Evolutionary conservation across 2,113 vertebrate species (phyloP).

Genomic region (Eidolon helvum): DNA sequence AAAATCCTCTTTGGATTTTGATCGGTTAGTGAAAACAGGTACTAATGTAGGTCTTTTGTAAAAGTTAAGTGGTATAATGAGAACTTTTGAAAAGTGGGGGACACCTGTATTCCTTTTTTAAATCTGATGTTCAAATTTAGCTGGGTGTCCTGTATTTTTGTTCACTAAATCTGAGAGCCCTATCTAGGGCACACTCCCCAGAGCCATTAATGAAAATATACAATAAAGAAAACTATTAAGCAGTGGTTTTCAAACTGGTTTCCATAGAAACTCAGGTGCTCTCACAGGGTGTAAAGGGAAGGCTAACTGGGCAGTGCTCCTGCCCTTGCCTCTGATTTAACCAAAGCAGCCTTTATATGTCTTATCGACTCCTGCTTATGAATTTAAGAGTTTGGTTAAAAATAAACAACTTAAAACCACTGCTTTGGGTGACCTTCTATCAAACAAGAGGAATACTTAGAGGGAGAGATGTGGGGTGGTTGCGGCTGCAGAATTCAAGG

Average conservation of each 20-base stretch:
- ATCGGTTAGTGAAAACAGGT: background rate
- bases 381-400: background rate
- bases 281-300: background rate
- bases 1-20: background rate
- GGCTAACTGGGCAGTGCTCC: background rate
- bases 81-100: background rate
- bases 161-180: background rate
- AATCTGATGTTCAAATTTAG: constrained; percentile 24
- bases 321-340: background rate
- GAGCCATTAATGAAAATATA: background rate
- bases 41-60: background rate
- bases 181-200: background rate
- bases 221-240: constrained; percentile 18
- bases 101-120: background rate
- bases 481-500: background rate
- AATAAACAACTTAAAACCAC: background rate
- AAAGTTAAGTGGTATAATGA: background rate
- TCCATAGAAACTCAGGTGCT: background rate
- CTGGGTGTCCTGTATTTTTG: background rate
- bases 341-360: background rate
- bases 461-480: background rate
- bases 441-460: background rate
- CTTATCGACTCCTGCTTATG: background rate
- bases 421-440: background rate
- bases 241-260: constrained; percentile 2